Conservation (phyloP, 2,797 vertebrate species). For the Acipenser oxyrinchus region DNA sequence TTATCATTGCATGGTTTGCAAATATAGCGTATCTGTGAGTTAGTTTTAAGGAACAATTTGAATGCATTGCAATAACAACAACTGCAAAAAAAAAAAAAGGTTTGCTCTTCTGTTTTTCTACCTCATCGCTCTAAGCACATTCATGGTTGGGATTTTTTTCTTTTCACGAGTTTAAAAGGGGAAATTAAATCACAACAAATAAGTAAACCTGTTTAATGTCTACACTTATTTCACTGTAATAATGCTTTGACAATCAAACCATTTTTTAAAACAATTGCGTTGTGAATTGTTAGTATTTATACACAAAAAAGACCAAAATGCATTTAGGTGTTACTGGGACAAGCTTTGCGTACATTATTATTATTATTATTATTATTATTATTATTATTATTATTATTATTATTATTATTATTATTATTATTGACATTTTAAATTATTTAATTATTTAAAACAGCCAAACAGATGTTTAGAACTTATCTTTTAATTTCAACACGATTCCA, state of each 20-base stretch:
- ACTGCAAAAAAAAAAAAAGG: conserved; percentile 31
- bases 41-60: conserved; percentile 31
- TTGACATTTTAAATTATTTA: conserved; percentile 22
- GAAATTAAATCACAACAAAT: conserved; percentile 47
- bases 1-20: conserved; percentile 52
- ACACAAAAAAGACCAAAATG: conserved; percentile 22
- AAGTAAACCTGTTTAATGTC: conserved; percentile 48
- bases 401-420: conserved; percentile 13
- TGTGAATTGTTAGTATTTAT: conserved; percentile 33
- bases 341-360: conserved; percentile 25
- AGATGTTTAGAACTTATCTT: no score
- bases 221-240: conserved; percentile 57
- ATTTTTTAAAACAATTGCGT: conserved; percentile 34
- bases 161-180: conserved; percentile 33
- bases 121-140: conserved; percentile 71
- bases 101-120: conserved; percentile 66
- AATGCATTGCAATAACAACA: conserved; percentile 63
- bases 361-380: conserved; percentile 33
- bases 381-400: conserved; percentile 43
- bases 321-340: conserved; percentile 18
- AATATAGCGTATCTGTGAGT: conserved; percentile 33
- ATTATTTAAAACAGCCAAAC: no score
- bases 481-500: no score
- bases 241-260: conserved; percentile 85
- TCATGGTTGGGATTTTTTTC: conserved; percentile 41